These are phyloP conservation scores for Sebastes trivittatus DNA, from an alignment of 2,797 vertebrate species.

Conservation along the genomic window DNA sequence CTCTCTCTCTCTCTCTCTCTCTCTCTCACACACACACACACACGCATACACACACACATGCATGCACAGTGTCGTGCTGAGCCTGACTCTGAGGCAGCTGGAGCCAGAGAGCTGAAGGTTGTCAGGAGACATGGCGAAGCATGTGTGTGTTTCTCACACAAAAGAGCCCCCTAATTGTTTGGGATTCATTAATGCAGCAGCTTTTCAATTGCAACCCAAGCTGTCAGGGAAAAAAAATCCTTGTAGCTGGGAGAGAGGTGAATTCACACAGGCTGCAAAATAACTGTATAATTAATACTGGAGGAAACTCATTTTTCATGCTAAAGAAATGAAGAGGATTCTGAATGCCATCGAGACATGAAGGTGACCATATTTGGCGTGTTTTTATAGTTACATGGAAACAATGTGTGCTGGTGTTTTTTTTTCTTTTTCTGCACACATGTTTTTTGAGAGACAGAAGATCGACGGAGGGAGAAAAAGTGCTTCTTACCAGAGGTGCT, in stretches of 20 bases:
- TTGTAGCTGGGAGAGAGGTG: slow-evolving; percentile 76
- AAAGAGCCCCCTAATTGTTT: slow-evolving; percentile 85
- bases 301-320: slow-evolving; percentile 70
- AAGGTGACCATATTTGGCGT: slow-evolving; percentile 64
- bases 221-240: slow-evolving; percentile 74
- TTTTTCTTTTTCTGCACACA: background rate
- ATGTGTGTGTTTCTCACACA: slow-evolving; percentile 83
- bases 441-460: slow-evolving; percentile 19
- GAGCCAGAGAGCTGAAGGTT: slow-evolving; percentile 81
- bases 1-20: background rate
- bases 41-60: slow-evolving; percentile 7
- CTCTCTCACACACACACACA: slow-evolving; percentile 5
- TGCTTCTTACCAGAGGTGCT: slow-evolving; percentile 88
- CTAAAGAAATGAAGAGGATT: slow-evolving; percentile 60
- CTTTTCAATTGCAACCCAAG: slow-evolving; percentile 86
- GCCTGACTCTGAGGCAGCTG: slow-evolving; percentile 80
- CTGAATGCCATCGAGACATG: slow-evolving; percentile 64
- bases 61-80: slow-evolving; percentile 70
- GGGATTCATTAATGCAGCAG: slow-evolving; percentile 87
- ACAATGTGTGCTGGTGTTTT: slow-evolving; percentile 22
- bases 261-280: slow-evolving; percentile 74
- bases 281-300: slow-evolving; percentile 80
- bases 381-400: slow-evolving; percentile 38
- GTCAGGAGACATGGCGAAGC: slow-evolving; percentile 81
- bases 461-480: slow-evolving; percentile 32